Percentiles rank a stretch among this genome's conserved stretches.
Evolutionary conservation across 2,797 vertebrate species (phyloP).

Genomic region (Eulemur mongoz): DNA sequence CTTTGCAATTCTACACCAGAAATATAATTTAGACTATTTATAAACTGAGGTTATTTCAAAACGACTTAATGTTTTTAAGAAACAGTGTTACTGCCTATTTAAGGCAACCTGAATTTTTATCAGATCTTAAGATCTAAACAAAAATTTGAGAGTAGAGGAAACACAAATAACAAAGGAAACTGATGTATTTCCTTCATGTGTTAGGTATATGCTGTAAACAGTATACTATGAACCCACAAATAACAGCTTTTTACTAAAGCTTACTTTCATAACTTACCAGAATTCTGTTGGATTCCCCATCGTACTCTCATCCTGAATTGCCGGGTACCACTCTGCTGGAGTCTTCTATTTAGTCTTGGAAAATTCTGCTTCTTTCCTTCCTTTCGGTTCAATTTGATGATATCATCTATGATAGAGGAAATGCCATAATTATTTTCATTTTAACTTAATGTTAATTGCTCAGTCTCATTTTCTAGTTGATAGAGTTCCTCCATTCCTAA

Average conservation of each 20-base stretch:
- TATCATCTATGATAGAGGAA: constrained; percentile 90
- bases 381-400: constrained; percentile 95
- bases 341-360: constrained; percentile 86
- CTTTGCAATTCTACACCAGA: neutral
- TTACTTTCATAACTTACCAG: constrained; percentile 80
- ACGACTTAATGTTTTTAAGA: constrained; percentile 6
- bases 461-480: constrained; percentile 20
- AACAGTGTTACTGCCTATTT: neutral
- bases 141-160: neutral
- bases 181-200: constrained; percentile 1
- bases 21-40: constrained; percentile 16
- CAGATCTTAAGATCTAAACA: constrained; percentile 42
- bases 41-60: constrained; percentile 39
- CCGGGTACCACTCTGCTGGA: constrained; percentile 82
- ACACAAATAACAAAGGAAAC: neutral
- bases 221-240: neutral
- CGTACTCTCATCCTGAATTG: constrained; percentile 85
- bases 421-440: constrained; percentile 53
- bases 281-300: constrained; percentile 83
- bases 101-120: constrained; percentile 31
- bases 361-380: constrained; percentile 90
- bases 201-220: neutral
- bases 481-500: constrained; percentile 11
- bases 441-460: constrained; percentile 45
- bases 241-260: constrained; percentile 16